Conservation (phyloP, 2,113 vertebrate species). For the Egretta garzetta region DNA sequence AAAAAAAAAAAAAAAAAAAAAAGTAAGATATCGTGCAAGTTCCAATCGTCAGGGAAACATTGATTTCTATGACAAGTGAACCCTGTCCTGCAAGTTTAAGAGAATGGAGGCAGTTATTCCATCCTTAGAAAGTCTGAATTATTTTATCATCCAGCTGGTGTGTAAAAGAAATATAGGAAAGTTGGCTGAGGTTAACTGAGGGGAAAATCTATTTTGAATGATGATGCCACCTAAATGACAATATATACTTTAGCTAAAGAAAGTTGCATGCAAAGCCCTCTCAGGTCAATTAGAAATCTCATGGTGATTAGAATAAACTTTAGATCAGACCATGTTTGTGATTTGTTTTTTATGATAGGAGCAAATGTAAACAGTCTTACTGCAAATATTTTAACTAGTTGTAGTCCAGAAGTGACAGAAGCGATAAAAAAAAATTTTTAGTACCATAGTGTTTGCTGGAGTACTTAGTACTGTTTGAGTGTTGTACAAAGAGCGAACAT, state of each 20-base stretch:
- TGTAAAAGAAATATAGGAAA: neutral
- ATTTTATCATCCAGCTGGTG: neutral
- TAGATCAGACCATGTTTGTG: neutral
- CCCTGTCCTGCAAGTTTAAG: neutral
- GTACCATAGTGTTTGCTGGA: neutral
- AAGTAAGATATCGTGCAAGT: neutral
- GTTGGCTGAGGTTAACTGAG: neutral
- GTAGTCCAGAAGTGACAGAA: neutral
- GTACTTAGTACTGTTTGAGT: neutral
- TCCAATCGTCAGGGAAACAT: neutral
- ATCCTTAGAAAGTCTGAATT: neutral
- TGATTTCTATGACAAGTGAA: neutral
- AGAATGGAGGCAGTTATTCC: neutral
- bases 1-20: no score
- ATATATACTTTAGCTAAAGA: neutral
- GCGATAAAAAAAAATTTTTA: neutral
- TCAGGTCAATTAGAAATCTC: neutral
- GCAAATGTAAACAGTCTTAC: neutral
- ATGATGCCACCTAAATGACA: neutral
- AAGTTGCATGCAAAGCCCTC: neutral
- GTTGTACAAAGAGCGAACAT: neutral
- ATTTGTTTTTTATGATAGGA: neutral
- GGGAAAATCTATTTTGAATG: neutral
- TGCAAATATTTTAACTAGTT: neutral
- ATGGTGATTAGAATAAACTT: neutral